Evolutionary conservation across 2,797 vertebrate species (phyloP), one percentile per base, ranked within the genome.

Genomic region (Spinibarbus caldwelli): DNA sequence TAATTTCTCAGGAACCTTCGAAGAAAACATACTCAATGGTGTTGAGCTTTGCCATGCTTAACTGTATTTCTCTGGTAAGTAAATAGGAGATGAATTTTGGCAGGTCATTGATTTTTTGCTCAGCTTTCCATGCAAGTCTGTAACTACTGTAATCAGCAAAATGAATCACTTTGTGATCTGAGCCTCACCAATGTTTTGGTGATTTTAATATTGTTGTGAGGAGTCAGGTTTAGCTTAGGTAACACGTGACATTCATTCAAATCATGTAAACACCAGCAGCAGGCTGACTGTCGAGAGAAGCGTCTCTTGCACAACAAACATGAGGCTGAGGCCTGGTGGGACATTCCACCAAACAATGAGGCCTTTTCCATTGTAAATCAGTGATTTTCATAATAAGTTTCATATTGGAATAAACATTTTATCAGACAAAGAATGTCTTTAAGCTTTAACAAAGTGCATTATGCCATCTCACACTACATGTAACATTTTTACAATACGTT

Each of bases 51-150:
- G 11, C 29, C 31, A 36, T 64, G 43, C 66, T 76, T 38, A 38
- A 49, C 71, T 64, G 10, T 34, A 67, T 66, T 49, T 66, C 54
- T n/a, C 38, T 82, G 41, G 54, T 47, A 3, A 31, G 72, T 83
- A 36, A 83, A 83, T 41, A n/a, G 17, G 34, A 66, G 82, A 76
- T 64, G 31, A 45, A 54, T 83, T 82, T 83, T 52, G 72, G 72
- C n/a, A 52, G 82, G 34, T 72, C 23, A 77, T 83, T 76, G 82
- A 76, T 76, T 83, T 83, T 76, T 72, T 67, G 45, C 82, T 76
- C 43, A 21, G 59, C n/a, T 82, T 82, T 76, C 52, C 49, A 83
- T 49, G 9, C 17, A 59, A 29, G 47, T 34, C 31, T 76, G 68
- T 73, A 72, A 83, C 47, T 84, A 36, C 36, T 43, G 34, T 66